Percentiles rank a stretch among this genome's conserved stretches.
Conservation (phyloP, 2,797 vertebrate genomes). For the Heterohyrax brucei region DNA sequence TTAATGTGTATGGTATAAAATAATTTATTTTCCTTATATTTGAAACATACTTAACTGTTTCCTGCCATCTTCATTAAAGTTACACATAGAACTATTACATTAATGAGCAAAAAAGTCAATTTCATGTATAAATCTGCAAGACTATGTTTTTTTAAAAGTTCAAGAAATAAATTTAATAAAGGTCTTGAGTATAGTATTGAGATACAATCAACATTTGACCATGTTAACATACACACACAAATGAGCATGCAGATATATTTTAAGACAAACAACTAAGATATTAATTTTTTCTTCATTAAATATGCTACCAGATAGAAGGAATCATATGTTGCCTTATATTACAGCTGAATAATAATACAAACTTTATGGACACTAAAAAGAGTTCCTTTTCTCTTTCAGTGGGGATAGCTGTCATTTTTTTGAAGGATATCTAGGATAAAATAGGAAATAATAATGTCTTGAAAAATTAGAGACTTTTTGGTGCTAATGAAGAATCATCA, state of each 20-base stretch:
- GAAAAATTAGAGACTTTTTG: neutral
- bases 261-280: constrained; percentile 8
- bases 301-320: neutral
- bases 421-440: constrained; percentile 3
- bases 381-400: constrained; percentile 1
- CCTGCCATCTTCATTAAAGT: neutral
- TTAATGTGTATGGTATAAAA: neutral
- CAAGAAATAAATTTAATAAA: constrained; percentile 11
- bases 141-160: too few species aligned
- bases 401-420: neutral
- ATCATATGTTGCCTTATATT: neutral
- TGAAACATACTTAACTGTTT: neutral
- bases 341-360: neutral
- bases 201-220: neutral
- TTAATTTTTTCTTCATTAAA: constrained; percentile 23
- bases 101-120: neutral
- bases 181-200: neutral
- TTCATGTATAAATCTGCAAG: neutral
- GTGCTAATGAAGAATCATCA: neutral
- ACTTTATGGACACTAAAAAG: neutral
- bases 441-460: constrained; percentile 9
- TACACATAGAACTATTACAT: constrained; percentile 6
- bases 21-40: neutral
- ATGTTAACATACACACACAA: neutral
- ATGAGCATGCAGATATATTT: neutral